Conservation (phyloP, 2,797 vertebrate genomes). For the Eutrigla gurnardus region DNA sequence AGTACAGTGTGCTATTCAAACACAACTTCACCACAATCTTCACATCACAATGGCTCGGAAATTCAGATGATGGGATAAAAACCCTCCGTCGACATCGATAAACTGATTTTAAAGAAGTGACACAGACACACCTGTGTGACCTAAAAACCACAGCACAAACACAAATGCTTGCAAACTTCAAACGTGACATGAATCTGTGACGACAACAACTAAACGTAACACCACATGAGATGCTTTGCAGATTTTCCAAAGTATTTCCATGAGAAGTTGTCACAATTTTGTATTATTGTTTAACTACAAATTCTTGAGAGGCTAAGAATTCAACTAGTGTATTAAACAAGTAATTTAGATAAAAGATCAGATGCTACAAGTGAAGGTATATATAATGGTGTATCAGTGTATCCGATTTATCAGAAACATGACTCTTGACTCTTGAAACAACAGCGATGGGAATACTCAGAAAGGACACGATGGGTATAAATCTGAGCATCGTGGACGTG, state of each 20-base stretch:
- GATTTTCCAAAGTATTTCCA: conserved; percentile 60
- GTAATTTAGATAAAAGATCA: background rate
- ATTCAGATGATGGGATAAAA: conserved; percentile 15
- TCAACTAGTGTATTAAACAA: background rate
- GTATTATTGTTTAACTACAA: background rate
- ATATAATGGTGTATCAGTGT: background rate
- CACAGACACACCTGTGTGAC: conserved; percentile 37
- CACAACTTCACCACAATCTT: conserved; percentile 43
- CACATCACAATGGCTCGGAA: conserved; percentile 35
- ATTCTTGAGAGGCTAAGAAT: background rate
- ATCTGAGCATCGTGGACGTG: conserved; percentile 43
- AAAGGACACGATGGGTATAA: conserved; percentile 21
- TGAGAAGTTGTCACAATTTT: background rate
- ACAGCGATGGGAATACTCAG: conserved; percentile 61
- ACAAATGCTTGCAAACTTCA: conserved; percentile 46
- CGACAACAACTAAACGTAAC: conserved; percentile 13
- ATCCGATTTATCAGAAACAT: conserved; percentile 2
- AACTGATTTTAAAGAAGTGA: conserved; percentile 40
- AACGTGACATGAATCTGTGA: conserved; percentile 17
- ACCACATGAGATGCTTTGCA: conserved; percentile 36
- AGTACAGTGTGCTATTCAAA: conserved; percentile 24
- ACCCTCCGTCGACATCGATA: conserved; percentile 8
- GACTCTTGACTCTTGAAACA: conserved; percentile 12
- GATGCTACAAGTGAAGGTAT: conserved; percentile 1
- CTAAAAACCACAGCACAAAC: conserved; percentile 58